Evolutionary conservation across 1,140 invertebrate genomes (phyloP), one percentile per base, ranked within the genome.

Genomic region (Himalopsyche phryganea): DNA sequence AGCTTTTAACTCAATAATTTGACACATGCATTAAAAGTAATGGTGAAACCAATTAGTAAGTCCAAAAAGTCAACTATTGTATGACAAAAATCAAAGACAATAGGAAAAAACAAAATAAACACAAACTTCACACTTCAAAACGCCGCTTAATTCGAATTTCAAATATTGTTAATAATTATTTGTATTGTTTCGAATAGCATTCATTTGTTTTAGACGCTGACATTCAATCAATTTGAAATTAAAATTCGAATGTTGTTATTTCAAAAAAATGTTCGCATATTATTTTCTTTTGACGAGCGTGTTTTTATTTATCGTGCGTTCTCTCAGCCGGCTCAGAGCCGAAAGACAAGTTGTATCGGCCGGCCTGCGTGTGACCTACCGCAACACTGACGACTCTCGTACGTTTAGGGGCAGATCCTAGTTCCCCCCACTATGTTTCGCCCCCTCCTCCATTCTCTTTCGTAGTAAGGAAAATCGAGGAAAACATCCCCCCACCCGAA

Each of bases 321-420:
- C 65, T 56, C 63, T 51, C 69, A 68, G 17, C 52, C 42, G 42
- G 42, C 28, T 23, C 36, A 10, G 32, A 19, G 32, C 52, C 13
- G 45, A 48, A 10, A 33, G 45, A 41, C 42, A 11, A 10, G 13
- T 19, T 10, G 59, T 62, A 68, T 48, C 71, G 68, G 67, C 68
- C 71, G 67, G 66, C 62, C 69, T 66, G 65, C 48, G 61, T 68
- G 69, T 66, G 74, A 78, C 76, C 76, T 78, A 76, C 76, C 75
- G 75, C 76, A 78, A 78, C 72, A 78, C 74, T 77, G 75, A 58
- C 66, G 64, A 62, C 55, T 67, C 58, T 64, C 68, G 51, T 51
- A 66, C 68, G 46, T 42, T 28, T 58, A 65, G 61, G 65, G 65
- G 65, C 70, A 66, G 68, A 69, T 70, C 74, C 71, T 69, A 70